Evolutionary conservation across 2,888 invertebrate genomes (phyloP), one percentile per base, ranked within the genome.

Genomic region (Anodontia alba): DNA sequence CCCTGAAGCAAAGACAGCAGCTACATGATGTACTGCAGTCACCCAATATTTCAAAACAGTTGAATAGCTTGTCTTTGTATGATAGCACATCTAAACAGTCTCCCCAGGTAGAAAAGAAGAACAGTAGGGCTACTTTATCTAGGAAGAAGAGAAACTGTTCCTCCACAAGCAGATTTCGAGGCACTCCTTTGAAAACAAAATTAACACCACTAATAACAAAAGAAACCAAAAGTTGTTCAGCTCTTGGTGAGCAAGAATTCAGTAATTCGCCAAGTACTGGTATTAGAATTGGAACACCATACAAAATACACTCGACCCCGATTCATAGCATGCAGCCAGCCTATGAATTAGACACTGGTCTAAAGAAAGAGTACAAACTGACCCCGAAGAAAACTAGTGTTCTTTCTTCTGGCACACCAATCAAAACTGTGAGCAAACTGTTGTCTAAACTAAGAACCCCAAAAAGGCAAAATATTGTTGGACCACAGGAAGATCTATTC

Each of bases 171-270:
- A 43, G 75, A 42, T 74, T 79, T 57, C 54, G 75, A 23, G 79
- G 79, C 7, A 79, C 79, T 7, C 79, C 79, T 29, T 29, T 79
- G 31, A 79, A 79, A 67, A 26, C 73, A 10, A 74, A 71, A 69
- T 29, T 79, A 20, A 54, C 79, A n/a, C 73, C 69, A 15, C 26
- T 49, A 8, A 68, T 73, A n/a, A 73, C 73, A 1, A 69, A 43
- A 23, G 57, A 46, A 15, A 42, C 46, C 20, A 74, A 71, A 42
- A 75, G 79, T 71, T 75, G 51, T 46, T 75, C 79, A 0, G 31
- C 69, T n/a, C 36, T 75, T 12, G 62, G 62, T 3, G 33, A 62
- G 17, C 31, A 62, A 33, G 62, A 62, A 15, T 20, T 23, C 3
- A 33, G 1, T 23, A 8, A 8, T 17, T 29, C 62, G 17, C 15